phyloP scores from a whole-genome alignment of 2,797 vertebrate species.

The Rallus crepitans region DNA sequence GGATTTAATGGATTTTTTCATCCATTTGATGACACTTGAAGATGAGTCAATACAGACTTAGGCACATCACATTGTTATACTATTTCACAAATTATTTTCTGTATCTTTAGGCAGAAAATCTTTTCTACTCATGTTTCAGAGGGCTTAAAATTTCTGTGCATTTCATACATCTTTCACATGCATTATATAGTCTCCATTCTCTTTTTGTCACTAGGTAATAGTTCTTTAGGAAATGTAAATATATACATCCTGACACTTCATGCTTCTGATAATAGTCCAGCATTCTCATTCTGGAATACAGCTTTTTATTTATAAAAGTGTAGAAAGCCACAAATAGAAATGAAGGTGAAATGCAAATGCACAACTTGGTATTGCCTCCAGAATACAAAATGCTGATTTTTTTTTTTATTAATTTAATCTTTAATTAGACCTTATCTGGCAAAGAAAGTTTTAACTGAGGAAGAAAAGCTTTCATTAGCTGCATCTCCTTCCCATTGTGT shows the following conservation, averaged over 20 bases:
- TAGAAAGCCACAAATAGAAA: background rate
- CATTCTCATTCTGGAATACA: background rate
- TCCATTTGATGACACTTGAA: constrained; percentile 52
- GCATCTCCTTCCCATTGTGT: background rate
- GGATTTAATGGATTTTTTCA: constrained; percentile 43
- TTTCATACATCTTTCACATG: background rate
- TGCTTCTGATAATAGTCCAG: background rate
- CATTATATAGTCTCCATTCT: constrained; percentile 17
- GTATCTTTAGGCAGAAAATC: background rate
- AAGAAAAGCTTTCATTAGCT: background rate
- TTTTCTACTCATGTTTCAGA: constrained; percentile 11
- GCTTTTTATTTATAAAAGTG: background rate
- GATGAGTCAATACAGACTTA: constrained; percentile 30
- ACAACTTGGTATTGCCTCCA: background rate
- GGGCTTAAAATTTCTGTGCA: background rate
- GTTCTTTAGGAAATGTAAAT: background rate
- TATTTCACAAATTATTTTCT: constrained; percentile 48
- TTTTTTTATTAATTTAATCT: background rate
- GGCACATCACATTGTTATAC: constrained; percentile 7
- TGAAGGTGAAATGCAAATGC: background rate
- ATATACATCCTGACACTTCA: background rate
- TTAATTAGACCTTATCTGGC: background rate
- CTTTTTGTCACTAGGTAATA: background rate
- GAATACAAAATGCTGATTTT: background rate
- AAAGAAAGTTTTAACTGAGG: background rate